Conservation (phyloP, 2,797 vertebrate genomes). For the Lindbergichthys nudifrons region DNA sequence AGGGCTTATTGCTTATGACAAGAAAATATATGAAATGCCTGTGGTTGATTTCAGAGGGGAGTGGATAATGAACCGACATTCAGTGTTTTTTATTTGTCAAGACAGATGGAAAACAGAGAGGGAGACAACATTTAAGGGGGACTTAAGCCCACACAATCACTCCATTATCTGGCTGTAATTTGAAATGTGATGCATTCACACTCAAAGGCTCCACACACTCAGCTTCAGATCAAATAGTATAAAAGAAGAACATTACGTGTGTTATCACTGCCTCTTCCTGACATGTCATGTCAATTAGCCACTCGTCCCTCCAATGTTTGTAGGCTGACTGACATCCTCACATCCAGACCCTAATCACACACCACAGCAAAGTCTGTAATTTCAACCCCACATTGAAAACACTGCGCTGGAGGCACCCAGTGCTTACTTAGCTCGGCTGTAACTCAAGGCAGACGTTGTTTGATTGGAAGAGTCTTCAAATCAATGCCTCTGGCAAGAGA, state of each 20-base stretch:
- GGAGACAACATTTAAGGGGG: slow-evolving; percentile 10
- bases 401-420: slow-evolving; percentile 40
- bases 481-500: slow-evolving; percentile 69
- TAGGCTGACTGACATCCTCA: slow-evolving; percentile 69
- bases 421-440: slow-evolving; percentile 58
- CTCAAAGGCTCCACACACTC: background rate
- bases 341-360: slow-evolving; percentile 61
- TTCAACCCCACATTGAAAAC: slow-evolving; percentile 73
- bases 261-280: slow-evolving; percentile 54
- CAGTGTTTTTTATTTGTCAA: slow-evolving; percentile 33
- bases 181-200: slow-evolving; percentile 7
- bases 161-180: slow-evolving; percentile 27
- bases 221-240: background rate
- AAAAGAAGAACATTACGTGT: slow-evolving; percentile 15
- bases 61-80: slow-evolving; percentile 33
- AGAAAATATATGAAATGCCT: slow-evolving; percentile 50
- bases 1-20: slow-evolving; percentile 44
- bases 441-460: slow-evolving; percentile 58
- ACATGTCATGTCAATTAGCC: slow-evolving; percentile 72
- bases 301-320: slow-evolving; percentile 27
- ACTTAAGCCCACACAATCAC: slow-evolving; percentile 21
- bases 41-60: slow-evolving; percentile 33
- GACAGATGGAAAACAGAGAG: slow-evolving; percentile 40
- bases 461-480: slow-evolving; percentile 75
- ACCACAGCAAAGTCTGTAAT: slow-evolving; percentile 70